Conservation (phyloP, 2,113 vertebrate genomes). For the Rhea americana region DNA sequence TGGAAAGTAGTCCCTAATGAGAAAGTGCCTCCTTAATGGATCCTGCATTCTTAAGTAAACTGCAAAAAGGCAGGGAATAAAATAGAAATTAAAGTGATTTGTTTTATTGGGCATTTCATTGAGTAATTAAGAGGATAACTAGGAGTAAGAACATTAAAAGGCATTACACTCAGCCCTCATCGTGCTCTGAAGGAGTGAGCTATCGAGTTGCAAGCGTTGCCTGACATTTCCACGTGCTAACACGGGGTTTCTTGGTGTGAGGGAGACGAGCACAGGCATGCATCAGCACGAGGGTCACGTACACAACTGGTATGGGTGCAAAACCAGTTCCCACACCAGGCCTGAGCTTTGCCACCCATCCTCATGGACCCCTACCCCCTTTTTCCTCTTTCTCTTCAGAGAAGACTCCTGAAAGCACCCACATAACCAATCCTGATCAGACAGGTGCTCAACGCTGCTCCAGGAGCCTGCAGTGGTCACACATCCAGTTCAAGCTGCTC, state of each 20-base stretch:
- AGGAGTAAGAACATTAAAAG: conserved; percentile 35
- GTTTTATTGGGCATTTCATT: conserved; percentile 70
- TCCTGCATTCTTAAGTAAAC: conserved; percentile 37
- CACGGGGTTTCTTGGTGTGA: rapidly evolving
- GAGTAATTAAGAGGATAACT: conserved; percentile 69
- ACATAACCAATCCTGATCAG: neutral
- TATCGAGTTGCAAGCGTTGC: neutral
- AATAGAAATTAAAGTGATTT: conserved; percentile 49
- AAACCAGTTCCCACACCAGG: neutral
- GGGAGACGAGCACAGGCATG: neutral
- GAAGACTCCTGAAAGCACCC: neutral
- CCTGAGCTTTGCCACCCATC: neutral
- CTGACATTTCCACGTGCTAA: rapidly evolving
- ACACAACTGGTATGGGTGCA: neutral
- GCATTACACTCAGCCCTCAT: neutral
- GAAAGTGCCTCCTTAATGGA: conserved; percentile 26
- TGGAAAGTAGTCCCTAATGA: conserved; percentile 20
- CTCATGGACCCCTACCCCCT: rapidly evolving
- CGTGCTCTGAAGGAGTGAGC: neutral
- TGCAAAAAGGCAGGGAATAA: neutral
- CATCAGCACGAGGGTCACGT: rapidly evolving
- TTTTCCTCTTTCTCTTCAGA: neutral
- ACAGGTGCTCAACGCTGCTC: neutral
- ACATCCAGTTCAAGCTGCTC: neutral
- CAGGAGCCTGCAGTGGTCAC: neutral